These are phyloP conservation scores for Scaptomyza flava DNA, from an alignment of 2,888 invertebrate genomes.

Conservation along the genomic window DNA sequence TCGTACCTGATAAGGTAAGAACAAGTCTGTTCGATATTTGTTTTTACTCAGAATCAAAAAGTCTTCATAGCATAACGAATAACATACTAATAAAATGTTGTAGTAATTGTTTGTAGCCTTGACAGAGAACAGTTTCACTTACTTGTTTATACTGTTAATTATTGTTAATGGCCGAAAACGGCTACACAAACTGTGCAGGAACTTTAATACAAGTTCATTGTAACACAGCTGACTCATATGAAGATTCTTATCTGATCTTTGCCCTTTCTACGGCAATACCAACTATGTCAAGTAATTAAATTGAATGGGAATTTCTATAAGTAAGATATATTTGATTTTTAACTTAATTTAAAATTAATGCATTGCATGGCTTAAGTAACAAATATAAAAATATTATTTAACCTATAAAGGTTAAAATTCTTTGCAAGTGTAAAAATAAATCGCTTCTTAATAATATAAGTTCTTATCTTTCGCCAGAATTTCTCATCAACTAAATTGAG, in stretches of 20 bases:
- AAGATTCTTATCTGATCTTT: neutral
- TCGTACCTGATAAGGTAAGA: neutral
- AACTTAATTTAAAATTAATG: neutral
- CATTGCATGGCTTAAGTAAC: neutral
- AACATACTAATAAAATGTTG: neutral
- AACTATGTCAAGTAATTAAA: neutral
- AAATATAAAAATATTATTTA: neutral
- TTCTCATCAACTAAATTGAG: constrained; percentile 47
- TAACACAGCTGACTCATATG: constrained; percentile 21
- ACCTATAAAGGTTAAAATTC: neutral
- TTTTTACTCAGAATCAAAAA: no score
- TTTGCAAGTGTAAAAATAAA: neutral
- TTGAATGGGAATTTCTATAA: no score
- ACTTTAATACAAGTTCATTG: neutral
- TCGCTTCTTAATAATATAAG: neutral
- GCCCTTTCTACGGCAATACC: neutral
- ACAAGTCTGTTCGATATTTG: no score
- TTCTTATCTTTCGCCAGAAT: constrained; percentile 4
- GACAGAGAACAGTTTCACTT: neutral
- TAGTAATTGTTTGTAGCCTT: neutral
- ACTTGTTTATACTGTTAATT: constrained; percentile 18
- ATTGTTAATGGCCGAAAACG: constrained; percentile 18
- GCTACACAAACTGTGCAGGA: neutral
- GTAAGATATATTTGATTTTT: neutral
- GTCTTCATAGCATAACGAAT: neutral